Percentiles rank a stretch among this genome's conserved stretches.
These are phyloP conservation scores for Zoroaster sp. DNA, from an alignment of 53 echinoderm and acorn worm genomes.

Conservation along the genomic window DNA sequence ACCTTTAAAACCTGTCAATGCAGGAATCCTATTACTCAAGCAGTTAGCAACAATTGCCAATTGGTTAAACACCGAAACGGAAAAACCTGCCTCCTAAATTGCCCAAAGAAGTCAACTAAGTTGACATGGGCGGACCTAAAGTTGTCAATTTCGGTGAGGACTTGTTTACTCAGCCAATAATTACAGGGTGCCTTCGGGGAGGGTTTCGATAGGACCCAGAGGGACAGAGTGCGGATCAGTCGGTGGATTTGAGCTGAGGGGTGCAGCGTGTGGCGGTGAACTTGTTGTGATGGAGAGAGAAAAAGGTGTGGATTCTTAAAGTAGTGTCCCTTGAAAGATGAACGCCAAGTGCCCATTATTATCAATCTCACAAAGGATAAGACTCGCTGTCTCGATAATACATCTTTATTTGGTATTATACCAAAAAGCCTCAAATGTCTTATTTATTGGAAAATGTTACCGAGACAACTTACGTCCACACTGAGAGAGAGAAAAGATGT, in stretches of 20 bases:
- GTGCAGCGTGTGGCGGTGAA: not conserved
- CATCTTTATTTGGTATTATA: too few species aligned
- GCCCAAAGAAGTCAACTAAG: conserved; percentile 3
- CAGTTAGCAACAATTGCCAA: not conserved
- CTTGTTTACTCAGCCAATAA: conserved; percentile 42
- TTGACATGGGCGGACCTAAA: conserved; percentile 21
- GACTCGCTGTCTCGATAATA: too few species aligned
- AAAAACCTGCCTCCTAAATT: conserved; percentile 3
- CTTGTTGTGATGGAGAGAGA: not conserved
- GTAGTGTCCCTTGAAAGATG: too few species aligned
- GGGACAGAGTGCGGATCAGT: not conserved
- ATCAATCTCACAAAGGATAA: too few species aligned
- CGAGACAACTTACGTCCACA: too few species aligned
- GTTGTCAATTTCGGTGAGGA: conserved; percentile 3
- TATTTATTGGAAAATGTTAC: too few species aligned
- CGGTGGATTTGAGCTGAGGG: not conserved
- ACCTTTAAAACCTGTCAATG: not conserved
- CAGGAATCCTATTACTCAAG: conserved; percentile 3
- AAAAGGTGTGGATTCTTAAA: not conserved
- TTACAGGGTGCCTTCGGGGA: conserved; percentile 12
- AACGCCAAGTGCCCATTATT: too few species aligned
- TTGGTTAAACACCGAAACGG: not conserved
- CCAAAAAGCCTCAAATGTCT: too few species aligned
- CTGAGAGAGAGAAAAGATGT: too few species aligned
- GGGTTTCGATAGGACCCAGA: not conserved